phyloP scores from a whole-genome alignment of 2,113 vertebrate species.

The Brachypodius melanocephalos region DNA sequence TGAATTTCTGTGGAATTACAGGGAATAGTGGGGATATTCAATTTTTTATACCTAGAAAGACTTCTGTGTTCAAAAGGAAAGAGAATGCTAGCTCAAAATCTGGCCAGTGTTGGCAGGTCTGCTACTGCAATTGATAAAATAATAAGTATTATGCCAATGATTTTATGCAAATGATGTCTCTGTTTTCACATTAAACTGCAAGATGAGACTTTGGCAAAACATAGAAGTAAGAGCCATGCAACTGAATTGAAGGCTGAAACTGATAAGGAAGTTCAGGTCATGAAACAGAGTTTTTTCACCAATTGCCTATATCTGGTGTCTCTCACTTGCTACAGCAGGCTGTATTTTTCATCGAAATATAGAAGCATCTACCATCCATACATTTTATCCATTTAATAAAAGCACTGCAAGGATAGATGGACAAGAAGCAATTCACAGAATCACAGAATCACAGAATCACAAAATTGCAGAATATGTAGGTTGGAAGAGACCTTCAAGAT shows the following conservation, averaged over 20 bases:
- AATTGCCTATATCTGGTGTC: background rate
- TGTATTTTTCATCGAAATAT: conserved; percentile 24
- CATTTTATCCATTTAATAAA: background rate
- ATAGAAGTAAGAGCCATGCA: background rate
- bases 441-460: too few species aligned
- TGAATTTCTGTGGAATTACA: background rate
- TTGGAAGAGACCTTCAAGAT: too few species aligned
- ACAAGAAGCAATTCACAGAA: background rate
- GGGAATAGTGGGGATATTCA: background rate
- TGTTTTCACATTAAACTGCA: background rate
- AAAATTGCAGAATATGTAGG: too few species aligned
- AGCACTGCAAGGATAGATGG: background rate
- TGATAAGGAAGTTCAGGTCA: conserved; percentile 16
- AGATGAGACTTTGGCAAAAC: background rate
- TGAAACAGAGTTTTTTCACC: background rate
- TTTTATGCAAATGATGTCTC: background rate
- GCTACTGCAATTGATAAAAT: background rate
- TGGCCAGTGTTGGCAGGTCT: background rate
- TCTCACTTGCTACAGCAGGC: background rate
- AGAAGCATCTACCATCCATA: background rate
- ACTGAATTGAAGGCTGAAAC: conserved; percentile 30
- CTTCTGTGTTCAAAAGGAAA: background rate
- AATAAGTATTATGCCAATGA: background rate
- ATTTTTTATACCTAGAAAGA: background rate
- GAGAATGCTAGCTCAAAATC: background rate